Base-by-base conservation (phyloP, 2,888 invertebrate genomes). In the Apoda limacodes region DNA sequence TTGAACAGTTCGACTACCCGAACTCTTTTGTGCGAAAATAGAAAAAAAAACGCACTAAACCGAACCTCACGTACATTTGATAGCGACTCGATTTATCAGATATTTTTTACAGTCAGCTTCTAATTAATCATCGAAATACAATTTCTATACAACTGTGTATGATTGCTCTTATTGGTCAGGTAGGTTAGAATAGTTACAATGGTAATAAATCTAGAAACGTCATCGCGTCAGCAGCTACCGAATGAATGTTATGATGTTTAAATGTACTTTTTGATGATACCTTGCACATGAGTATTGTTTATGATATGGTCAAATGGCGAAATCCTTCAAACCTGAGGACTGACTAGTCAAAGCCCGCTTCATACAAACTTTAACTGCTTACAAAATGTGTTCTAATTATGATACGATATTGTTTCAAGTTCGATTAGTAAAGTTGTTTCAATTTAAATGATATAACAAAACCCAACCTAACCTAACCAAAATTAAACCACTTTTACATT, bases 1-100 rank as follows among this genome's bases (percentile, higher is more conserved):
- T 76, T 75, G 75, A 69, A 52, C 58, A 56, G 76, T 74, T 75
- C 72, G 61, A 51, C 55, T 52, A 75, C 74, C 74, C 55, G 50
- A 53, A 52, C 47, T 45, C 63, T 62, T 65, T 71, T 68, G 65
- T 69, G 52, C 48, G 50, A 25, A 34, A 30, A 30, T 34, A 37
- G 44, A 59, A 57, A 63, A 60, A 64, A 59, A 43, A 56, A 52
- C 50, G 43, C 46, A 50, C 54, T 48, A 59, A 58, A 56, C 50
- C 46, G 42, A 48, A 48, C 52, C 46, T 6, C 17, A 17, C 48
- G 51, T 51, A 55, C 48, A 46, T 56, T 59, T 55, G 61, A 64
- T 64, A 62, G 52, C 55, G 56, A 52, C 54, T 57, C 64, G 59
- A 64, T 69, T 74, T 70, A 67, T 71, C 66, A 68, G 66, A 63